Conservation (phyloP, 2,888 invertebrate species). For the Brenthis hecate region DNA sequence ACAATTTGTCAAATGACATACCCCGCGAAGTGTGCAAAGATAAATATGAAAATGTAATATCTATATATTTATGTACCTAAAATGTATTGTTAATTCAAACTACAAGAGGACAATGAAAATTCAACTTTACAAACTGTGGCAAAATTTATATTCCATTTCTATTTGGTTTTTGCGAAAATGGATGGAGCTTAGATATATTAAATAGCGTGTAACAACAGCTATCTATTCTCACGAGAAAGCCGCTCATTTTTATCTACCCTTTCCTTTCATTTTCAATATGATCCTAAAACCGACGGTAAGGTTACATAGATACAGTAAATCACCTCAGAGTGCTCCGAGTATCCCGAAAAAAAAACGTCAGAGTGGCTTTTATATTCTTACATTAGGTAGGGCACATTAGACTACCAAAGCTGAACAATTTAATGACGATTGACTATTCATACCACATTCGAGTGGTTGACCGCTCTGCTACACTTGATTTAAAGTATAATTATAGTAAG, state of each 20-base stretch:
- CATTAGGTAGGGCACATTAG: constrained; percentile 54
- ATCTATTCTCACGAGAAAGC: constrained; percentile 35
- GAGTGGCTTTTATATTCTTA: constrained; percentile 43
- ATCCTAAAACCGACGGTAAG: constrained; percentile 38
- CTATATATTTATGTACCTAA: too few relatives aligned
- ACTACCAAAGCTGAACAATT: constrained; percentile 80
- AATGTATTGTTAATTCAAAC: too few relatives aligned
- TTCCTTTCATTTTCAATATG: constrained; percentile 39
- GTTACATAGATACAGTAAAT: constrained; percentile 43
- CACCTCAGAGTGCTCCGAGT: constrained; percentile 40
- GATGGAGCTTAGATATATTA: constrained; percentile 16
- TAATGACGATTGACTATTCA: constrained; percentile 82
- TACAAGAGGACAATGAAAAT: not conserved
- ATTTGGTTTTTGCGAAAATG: constrained; percentile 4
- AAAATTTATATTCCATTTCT: constrained; percentile 12
- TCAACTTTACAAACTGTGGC: not conserved
- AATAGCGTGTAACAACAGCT: constrained; percentile 26
- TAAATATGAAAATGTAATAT: too few relatives aligned
- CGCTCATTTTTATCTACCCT: constrained; percentile 31
- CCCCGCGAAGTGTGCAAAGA: too few relatives aligned
- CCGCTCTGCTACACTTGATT: constrained; percentile 79
- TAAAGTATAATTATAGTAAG: constrained; percentile 79
- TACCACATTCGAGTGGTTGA: constrained; percentile 77
- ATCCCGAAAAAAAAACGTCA: constrained; percentile 38
- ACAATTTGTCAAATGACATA: too few relatives aligned